Evolutionary conservation across 2,888 invertebrate genomes (phyloP), one percentile per base, ranked within the genome.

Genomic region (Carterocephalus palaemon): DNA sequence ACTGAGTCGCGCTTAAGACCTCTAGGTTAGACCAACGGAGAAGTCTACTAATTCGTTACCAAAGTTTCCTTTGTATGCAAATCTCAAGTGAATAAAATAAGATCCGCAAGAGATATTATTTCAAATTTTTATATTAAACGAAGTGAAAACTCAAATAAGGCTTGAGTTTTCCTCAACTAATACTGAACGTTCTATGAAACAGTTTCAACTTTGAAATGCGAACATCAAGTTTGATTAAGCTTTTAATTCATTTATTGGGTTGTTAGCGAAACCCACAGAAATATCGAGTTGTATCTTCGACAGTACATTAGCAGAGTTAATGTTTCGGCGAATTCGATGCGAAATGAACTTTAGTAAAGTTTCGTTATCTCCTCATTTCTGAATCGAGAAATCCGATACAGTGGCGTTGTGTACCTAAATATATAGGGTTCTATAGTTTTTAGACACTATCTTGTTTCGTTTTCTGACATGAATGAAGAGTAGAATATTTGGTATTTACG

Each of bases 241-340:
- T 19, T 16, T 20, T 36, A 42, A 42, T 29, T 29, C 34, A 42
- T 42, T 34, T 42, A 42, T 42, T 36, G 28, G 7, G 28, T 43
- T 34, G 42, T 36, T 43, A 36, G 28, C 10, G 34, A 29, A 36
- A 22, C 22, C 15, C 34, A 29, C 42, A 28, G 34, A 29, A 33
- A 43, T 43, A 36, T 36, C 28, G 42, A 43, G 28, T 43, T 36
- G 34, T 9, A 37, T 24, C 24, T 37, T 43, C 22, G 28, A 12
- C 34, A 36, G 22, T 43, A 34, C 34, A 43, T 43, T 34, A 33
- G 42, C 34, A 26, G 29, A 33, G 33, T 17, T 41, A 32, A 31
- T 19, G 28, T 26, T 34, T 31, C 26, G 10, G 19, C 17, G 26
- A 38, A 37, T 24, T 23, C 10, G 8, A 41, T 13, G 33, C 19